These are phyloP conservation scores for Hepsetus odoe DNA, from an alignment of 2,113 vertebrate species.

Conservation along the genomic window DNA sequence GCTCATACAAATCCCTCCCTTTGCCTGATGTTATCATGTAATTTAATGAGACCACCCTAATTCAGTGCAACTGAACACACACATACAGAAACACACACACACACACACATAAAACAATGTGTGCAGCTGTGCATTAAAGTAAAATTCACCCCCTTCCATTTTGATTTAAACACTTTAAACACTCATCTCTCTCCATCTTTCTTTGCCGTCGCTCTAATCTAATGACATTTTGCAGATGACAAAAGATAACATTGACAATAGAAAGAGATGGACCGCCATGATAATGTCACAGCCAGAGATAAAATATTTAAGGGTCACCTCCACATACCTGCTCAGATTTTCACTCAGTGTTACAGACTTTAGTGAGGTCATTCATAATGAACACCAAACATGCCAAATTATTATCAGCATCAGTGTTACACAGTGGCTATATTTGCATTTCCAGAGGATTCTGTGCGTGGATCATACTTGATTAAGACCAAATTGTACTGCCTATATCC, in stretches of 20 bases:
- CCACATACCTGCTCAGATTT: neutral
- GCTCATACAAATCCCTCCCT: neutral
- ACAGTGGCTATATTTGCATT: too few relatives aligned
- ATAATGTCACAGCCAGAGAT: constrained; percentile 12
- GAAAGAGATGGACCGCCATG: neutral
- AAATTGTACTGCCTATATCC: neutral
- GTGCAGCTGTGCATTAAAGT: constrained; percentile 5
- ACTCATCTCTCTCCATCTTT: neutral
- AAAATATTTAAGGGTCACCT: constrained; percentile 10
- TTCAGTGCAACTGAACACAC: neutral
- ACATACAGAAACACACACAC: constrained; percentile 11
- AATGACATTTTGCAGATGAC: neutral
- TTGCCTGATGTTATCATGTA: neutral
- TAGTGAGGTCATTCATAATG: neutral
- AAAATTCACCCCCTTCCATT: neutral
- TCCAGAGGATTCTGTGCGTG: neutral
- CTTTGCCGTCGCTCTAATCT: neutral
- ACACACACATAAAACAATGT: neutral
- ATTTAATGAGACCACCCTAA: neutral
- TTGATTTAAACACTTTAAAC: too few relatives aligned
- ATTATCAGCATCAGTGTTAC: too few relatives aligned
- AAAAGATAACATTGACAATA: neutral
- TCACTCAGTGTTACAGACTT: neutral
- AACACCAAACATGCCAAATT: neutral
- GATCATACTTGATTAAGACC: neutral